Evolutionary conservation across 2,797 vertebrate genomes (phyloP), one percentile per base, ranked within the genome.

Genomic region (Scleropages formosus): DNA sequence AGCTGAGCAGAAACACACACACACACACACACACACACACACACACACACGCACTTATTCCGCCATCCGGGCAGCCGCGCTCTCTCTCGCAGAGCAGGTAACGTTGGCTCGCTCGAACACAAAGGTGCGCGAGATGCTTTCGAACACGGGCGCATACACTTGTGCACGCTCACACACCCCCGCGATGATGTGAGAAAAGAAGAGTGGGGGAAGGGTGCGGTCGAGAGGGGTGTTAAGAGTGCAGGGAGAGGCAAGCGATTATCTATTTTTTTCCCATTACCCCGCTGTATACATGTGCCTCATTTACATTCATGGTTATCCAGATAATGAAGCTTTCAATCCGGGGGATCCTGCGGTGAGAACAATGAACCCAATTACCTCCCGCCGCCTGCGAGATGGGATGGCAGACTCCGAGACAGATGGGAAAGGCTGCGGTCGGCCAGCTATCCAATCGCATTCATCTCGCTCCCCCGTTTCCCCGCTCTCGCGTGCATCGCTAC

Each of bases 291-390:
- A 89, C 84, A 83, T 89, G 90, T 86, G 90, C 82, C 91, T 92
- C 91, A 93, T 93, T 92, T 92, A 93, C 92, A 93, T 93, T 93
- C 92, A 93, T 92, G 92, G 90, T 92, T 93, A 93, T 93, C 91
- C 92, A 91, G 92, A 94, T 94, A 94, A 93, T 94, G 91, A 93
- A 94, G 91, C 91, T 93, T 91, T 93, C 92, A 92, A 92, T 93
- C 91, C 87, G 84, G 89, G 86, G 85, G 89, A 93, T 92, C 93
- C 93, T 91, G 91, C 86, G 82, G 93, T 86, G 93, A 92, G 91
- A 93, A 94, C 93, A 94, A 93, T 94, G 93, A 93, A 94, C 91
- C 92, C 92, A 93, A 93, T 93, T 93, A 93, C 92, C 92, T 92
- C 92, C 92, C 84, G 89, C 91, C 88, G 91, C 90, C 91, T 88